phyloP scores from a whole-genome alignment of 1,140 invertebrate genomes.

The Conus ventricosus region DNA sequence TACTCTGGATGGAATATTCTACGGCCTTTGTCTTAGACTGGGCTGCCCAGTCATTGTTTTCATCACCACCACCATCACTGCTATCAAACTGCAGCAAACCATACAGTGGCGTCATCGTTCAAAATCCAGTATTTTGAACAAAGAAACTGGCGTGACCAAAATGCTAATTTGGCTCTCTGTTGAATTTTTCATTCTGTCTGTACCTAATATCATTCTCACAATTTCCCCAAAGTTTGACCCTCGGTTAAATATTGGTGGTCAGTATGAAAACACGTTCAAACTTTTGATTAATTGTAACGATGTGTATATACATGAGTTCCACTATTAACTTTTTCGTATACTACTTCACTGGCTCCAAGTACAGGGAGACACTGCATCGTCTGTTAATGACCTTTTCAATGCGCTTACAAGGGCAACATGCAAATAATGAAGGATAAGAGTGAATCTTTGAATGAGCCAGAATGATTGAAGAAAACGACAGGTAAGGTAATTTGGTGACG shows the following conservation, averaged over 20 bases:
- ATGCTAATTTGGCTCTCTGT: constrained; percentile 1
- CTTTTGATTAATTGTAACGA: not conserved
- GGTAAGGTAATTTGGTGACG: too few relatives aligned
- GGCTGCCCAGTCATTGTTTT: not conserved
- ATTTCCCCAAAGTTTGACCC: not conserved
- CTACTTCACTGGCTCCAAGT: constrained; percentile 9
- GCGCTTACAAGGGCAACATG: too few relatives aligned
- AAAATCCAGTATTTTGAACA: not conserved
- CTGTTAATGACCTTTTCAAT: not conserved
- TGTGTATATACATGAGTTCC: not conserved
- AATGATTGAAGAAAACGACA: too few relatives aligned
- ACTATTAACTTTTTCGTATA: constrained; percentile 11
- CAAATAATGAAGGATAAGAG: too few relatives aligned
- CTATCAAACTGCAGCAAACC: not conserved
- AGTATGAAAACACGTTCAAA: not conserved
- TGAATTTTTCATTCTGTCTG: not conserved
- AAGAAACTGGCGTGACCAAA: constrained; percentile 5
- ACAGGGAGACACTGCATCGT: not conserved
- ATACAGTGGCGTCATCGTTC: not conserved
- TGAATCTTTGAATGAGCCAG: too few relatives aligned
- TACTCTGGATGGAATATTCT: constrained; percentile 17
- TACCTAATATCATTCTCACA: not conserved
- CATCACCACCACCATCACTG: not conserved
- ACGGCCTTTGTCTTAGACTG: not conserved
- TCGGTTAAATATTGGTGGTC: not conserved